phyloP scores from a whole-genome alignment of 2,888 invertebrate species.

The Oligia strigilis region DNA sequence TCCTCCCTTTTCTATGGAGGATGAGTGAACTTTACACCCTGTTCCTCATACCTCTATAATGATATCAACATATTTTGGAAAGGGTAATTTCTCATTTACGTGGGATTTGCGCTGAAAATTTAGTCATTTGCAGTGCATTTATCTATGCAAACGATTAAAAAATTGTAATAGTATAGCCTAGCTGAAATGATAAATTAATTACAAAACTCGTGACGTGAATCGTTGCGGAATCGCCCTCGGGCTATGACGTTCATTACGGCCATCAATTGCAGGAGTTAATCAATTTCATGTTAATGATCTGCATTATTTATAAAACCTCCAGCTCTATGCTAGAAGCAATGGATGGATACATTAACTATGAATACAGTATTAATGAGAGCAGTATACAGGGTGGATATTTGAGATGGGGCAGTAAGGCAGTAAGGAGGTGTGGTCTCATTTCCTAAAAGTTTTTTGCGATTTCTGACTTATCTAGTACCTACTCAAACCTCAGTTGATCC shows the following conservation, averaged over 20 bases:
- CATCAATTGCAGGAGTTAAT: slow-evolving; percentile 33
- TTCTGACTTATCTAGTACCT: too few species aligned
- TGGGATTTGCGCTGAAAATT: background rate
- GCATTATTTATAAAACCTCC: slow-evolving; percentile 8
- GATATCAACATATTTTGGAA: background rate
- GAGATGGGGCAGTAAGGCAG: too few species aligned
- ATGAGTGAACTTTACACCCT: too few species aligned
- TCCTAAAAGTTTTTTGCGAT: too few species aligned
- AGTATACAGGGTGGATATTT: too few species aligned
- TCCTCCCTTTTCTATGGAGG: too few species aligned
- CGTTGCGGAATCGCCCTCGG: slow-evolving; percentile 16
- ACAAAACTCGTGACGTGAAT: slow-evolving; percentile 33
- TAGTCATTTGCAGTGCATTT: background rate
- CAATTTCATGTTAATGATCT: slow-evolving; percentile 23
- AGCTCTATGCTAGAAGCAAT: background rate
- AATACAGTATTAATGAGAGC: background rate
- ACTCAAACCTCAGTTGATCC: too few species aligned
- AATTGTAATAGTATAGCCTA: slow-evolving; percentile 4
- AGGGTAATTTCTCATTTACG: background rate
- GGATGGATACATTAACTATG: background rate
- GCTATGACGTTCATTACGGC: slow-evolving; percentile 32
- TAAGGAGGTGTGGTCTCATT: too few species aligned
- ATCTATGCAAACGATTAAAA: background rate
- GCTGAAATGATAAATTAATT: slow-evolving; percentile 32
- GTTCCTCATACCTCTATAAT: background rate